Evolutionary conservation across 1,140 invertebrate species (phyloP).

Genomic region (Drosophila orena): DNA sequence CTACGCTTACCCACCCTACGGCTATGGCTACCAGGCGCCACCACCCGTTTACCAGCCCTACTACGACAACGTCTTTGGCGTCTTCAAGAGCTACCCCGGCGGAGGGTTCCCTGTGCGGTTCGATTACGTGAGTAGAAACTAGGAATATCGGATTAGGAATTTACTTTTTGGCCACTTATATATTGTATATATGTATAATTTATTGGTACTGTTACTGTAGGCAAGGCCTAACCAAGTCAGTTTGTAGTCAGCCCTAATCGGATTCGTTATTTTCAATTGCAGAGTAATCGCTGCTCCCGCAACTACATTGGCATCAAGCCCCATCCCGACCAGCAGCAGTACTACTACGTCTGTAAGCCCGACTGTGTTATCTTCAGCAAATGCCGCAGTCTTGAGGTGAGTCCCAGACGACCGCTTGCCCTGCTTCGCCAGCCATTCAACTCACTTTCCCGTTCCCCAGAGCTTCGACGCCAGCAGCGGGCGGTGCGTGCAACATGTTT

Average conservation of each 20-base stretch:
- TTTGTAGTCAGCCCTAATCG: no score
- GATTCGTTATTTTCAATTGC: background rate
- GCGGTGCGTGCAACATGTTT: constrained; percentile 49
- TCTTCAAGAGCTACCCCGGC: constrained; percentile 73
- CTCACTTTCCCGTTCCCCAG: constrained; percentile 13
- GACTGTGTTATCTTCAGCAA: constrained; percentile 82
- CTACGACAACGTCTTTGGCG: constrained; percentile 58
- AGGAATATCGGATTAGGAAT: background rate
- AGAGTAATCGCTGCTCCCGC: constrained; percentile 79
- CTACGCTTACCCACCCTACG: constrained; percentile 43
- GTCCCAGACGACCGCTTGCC: background rate
- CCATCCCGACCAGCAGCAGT: constrained; percentile 81
- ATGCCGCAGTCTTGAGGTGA: constrained; percentile 73
- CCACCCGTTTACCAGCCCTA: constrained; percentile 1
- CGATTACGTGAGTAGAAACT: constrained; percentile 66
- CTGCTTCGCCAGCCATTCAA: background rate
- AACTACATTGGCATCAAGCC: constrained; percentile 80
- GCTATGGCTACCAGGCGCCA: constrained; percentile 53
- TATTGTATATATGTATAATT: no score
- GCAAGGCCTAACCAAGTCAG: no score
- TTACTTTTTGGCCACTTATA: no score
- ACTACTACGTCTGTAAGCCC: constrained; percentile 83
- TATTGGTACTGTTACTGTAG: no score
- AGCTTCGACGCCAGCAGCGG: constrained; percentile 62
- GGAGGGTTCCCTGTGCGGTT: constrained; percentile 77